Evolutionary conservation across 1,140 invertebrate genomes (phyloP), one percentile per base, ranked within the genome.

Genomic region (Neotoxoptera formosana): DNA sequence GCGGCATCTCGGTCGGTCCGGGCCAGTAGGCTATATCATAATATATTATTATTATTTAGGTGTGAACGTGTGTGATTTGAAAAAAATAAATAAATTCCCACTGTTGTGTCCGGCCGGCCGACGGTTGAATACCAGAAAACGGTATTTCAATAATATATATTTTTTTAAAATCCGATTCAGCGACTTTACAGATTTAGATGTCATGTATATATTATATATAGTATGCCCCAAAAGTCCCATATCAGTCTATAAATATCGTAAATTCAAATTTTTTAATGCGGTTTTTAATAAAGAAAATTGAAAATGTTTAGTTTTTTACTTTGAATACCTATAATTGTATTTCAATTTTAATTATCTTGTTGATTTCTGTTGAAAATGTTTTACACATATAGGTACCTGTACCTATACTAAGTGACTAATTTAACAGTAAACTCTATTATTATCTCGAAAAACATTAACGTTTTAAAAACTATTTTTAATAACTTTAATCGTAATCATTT

Each of bases 61-160:
- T 47, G 90, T 30, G 60, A 91, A 60, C 51, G 90, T 21, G 45
- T 47, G 47, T 88, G 48, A 88, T 88, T 88, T 51, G 30, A 48
- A 88, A 51, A 88, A 86, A n/a, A 60, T 0, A n/a, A 76, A 76
- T n/a, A 7, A 8, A 88, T 88, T 51, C 34, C 45, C 8, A 51
- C 47, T n/a, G 17, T 30, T 36, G 8, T 84, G 8, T 84, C 83
- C 21, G 81, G 23, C 11, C 21, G 21, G 81, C 30, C 4, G 60
- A 67, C 30, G 30, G 30, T 45, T 11, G 9, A 25, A 84, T 4
- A 45, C 3, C 23, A 30, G 30, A 14, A 41, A 45, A 14, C 8
- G 9, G 36, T 2, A 45, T 84, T 6, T 36, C n/a, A n/a, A n/a
- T n/a, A n/a, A n/a, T 45, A 23, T 23, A 23, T 8, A 9, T 21